Evolutionary conservation across 2,113 vertebrate species (phyloP).

Genomic region (Rhineura floridana): DNA sequence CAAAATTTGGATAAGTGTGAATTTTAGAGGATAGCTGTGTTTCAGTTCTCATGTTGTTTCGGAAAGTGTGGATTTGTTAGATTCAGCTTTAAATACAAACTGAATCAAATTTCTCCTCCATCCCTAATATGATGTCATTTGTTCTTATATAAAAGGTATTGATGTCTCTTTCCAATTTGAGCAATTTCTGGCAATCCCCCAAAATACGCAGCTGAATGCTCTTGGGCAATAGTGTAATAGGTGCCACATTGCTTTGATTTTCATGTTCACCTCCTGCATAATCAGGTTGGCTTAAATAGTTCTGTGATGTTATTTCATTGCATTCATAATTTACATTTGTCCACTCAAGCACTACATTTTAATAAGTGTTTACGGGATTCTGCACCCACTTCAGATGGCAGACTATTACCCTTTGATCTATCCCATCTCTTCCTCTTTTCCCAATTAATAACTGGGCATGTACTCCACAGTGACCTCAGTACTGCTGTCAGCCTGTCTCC

Average conservation of each 20-base stretch:
- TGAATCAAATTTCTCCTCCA: no score
- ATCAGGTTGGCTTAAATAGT: conserved; percentile 27
- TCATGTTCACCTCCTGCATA: neutral
- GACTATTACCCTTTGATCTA: neutral
- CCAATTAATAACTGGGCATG: neutral
- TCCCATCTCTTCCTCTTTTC: conserved; percentile 24
- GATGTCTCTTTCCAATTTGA: neutral
- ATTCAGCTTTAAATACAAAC: no score
- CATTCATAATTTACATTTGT: conserved; percentile 27
- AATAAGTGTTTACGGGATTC: conserved; percentile 4
- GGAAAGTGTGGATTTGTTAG: no score
- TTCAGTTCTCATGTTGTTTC: no score
- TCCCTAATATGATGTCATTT: neutral
- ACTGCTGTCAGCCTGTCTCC: neutral
- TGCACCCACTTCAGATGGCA: neutral
- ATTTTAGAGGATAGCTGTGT: no score
- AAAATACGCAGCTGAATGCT: neutral
- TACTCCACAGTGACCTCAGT: neutral
- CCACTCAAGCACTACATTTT: conserved; percentile 31
- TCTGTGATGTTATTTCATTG: conserved; percentile 4
- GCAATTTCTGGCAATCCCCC: neutral
- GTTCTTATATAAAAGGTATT: neutral
- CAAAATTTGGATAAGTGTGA: no score
- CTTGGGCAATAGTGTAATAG: conserved; percentile 6
- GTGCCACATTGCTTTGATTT: neutral